Evolutionary conservation across 2,888 invertebrate species (phyloP).

Genomic region (Antitype chi): DNA sequence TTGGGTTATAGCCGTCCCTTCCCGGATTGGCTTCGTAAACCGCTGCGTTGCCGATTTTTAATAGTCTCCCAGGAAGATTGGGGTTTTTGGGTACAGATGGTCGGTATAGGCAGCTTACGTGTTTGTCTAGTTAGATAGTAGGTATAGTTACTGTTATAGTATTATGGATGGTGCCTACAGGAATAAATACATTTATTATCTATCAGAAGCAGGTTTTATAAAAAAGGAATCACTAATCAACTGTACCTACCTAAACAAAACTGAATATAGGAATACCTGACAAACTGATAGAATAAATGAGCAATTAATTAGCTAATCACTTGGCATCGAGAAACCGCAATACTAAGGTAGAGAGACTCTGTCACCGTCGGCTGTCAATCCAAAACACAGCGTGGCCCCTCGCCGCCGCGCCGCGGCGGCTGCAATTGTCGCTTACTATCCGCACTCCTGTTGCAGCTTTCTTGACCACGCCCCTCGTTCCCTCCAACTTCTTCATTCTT

Average conservation of each 20-base stretch:
- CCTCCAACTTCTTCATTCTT: neutral
- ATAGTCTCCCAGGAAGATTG: conserved; percentile 44
- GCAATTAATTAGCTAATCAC: too few relatives aligned
- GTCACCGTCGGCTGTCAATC: neutral
- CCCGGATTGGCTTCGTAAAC: conserved; percentile 51
- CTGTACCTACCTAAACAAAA: too few relatives aligned
- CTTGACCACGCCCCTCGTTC: neutral
- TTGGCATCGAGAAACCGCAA: neutral
- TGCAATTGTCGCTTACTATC: neutral
- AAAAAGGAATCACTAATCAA: too few relatives aligned
- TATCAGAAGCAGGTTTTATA: too few relatives aligned
- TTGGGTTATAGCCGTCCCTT: conserved; percentile 51
- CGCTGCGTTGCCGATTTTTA: conserved; percentile 52
- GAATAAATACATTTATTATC: neutral
- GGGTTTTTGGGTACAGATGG: conserved; percentile 36
- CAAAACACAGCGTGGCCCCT: neutral
- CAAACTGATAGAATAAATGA: too few relatives aligned
- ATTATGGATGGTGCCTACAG: neutral
- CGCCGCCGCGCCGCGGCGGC: too few relatives aligned
- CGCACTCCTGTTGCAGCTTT: neutral
- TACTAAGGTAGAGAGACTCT: neutral
- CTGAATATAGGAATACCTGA: too few relatives aligned
- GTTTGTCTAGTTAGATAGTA: conserved; percentile 1
- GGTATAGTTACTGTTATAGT: neutral
- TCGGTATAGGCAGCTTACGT: conserved; percentile 11